Conservation (phyloP, 2,888 invertebrate genomes). For the Cantharis nigra region DNA sequence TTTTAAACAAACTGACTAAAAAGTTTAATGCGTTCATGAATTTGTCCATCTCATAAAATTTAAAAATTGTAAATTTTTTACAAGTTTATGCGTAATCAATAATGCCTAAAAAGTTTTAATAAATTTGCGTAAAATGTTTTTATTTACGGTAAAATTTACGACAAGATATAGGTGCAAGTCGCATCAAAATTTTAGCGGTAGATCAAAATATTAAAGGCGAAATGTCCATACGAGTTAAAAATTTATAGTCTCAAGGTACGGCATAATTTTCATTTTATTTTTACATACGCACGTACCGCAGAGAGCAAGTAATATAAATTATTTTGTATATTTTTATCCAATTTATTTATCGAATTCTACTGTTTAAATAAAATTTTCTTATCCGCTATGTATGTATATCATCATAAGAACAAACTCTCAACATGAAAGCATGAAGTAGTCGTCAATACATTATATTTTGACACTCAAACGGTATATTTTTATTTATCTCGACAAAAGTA, state of each 20-base stretch:
- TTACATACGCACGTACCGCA: constrained; percentile 5
- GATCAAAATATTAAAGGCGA: constrained; percentile 9
- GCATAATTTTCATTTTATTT: constrained; percentile 18
- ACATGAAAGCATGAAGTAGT: not conserved
- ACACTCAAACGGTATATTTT: not conserved
- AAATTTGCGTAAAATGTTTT: not conserved
- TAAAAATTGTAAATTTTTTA: not conserved
- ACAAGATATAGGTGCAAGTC: not conserved
- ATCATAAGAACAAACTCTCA: not conserved
- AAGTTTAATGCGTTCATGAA: not conserved
- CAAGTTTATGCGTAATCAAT: not conserved
- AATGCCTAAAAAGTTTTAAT: not conserved
- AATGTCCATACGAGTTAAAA: constrained; percentile 5
- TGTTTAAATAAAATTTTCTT: not conserved
- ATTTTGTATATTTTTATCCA: not conserved
- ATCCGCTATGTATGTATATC: not conserved
- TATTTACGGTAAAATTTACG: not conserved
- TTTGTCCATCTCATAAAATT: not conserved
- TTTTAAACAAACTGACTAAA: not conserved
- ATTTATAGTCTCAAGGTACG: constrained; percentile 10
- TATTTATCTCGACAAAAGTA: constrained; percentile 3
- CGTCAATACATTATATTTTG: not conserved
- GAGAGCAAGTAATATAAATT: constrained; percentile 5
- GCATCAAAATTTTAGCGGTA: not conserved
- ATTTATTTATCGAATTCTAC: not conserved